Percentiles rank a stretch among this genome's conserved stretches.
Evolutionary conservation across 1,140 invertebrate genomes (phyloP).

Genomic region (Drosophila dunni): DNA sequence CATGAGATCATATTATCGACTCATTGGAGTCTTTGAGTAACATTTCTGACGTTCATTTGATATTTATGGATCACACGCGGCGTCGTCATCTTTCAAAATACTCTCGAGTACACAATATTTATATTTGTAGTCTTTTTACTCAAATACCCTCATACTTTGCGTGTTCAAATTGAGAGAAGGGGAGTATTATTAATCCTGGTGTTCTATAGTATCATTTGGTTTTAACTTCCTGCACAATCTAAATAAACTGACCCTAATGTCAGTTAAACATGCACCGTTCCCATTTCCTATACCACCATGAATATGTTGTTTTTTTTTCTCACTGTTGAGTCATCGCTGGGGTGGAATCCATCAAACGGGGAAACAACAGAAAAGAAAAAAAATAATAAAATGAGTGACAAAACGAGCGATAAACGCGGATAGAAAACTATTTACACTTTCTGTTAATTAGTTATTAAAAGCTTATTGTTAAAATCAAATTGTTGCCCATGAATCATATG

Average conservation of each 20-base stretch:
- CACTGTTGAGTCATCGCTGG: slow-evolving; percentile 62
- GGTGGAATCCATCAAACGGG: slow-evolving; percentile 28
- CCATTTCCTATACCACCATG: slow-evolving; percentile 27
- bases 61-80: slow-evolving; percentile 50
- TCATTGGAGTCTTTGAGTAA: slow-evolving; percentile 33
- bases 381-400: slow-evolving; percentile 23
- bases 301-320: slow-evolving; percentile 14
- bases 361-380: slow-evolving; percentile 18
- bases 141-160: slow-evolving; percentile 44
- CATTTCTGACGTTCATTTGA: slow-evolving; percentile 26
- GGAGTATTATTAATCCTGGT: slow-evolving; percentile 42
- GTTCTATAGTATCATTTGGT: slow-evolving; percentile 46
- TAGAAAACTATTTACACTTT: slow-evolving; percentile 58
- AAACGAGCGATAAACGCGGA: slow-evolving; percentile 33
- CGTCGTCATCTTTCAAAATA: slow-evolving; percentile 10
- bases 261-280: slow-evolving; percentile 65
- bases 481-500: slow-evolving; percentile 56
- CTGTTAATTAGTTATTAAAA: slow-evolving; percentile 66
- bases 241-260: slow-evolving; percentile 63
- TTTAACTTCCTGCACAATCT: slow-evolving; percentile 54
- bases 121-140: not conserved
- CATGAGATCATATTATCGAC: slow-evolving; percentile 59
- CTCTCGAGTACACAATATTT: slow-evolving; percentile 1
- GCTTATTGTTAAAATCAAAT: slow-evolving; percentile 41
- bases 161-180: slow-evolving; percentile 29